Conservation (phyloP, 2,113 vertebrate species). For the Xenopus laevis region DNA sequence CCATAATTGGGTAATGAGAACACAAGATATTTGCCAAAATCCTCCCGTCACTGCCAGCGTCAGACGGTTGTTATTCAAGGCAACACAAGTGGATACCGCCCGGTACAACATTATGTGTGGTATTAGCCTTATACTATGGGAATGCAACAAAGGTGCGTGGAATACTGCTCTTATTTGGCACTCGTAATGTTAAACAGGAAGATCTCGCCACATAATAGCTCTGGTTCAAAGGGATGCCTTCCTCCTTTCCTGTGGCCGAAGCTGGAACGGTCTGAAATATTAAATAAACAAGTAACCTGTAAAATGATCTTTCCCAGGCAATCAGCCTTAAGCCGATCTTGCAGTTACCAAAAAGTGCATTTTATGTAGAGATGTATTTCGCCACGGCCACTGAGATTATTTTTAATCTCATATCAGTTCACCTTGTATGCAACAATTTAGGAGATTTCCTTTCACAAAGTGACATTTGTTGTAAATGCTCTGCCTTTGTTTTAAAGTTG, state of each 20-base stretch:
- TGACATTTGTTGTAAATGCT: conserved; percentile 89
- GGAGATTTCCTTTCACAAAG: conserved; percentile 97
- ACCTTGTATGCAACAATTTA: conserved; percentile 86
- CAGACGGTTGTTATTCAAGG: too few relatives aligned
- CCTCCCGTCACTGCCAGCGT: too few relatives aligned
- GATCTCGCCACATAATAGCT: not conserved
- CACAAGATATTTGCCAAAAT: too few relatives aligned
- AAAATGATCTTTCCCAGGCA: not conserved
- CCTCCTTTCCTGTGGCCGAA: too few relatives aligned
- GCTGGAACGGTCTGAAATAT: too few relatives aligned
- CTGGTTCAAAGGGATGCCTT: not conserved
- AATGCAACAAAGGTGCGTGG: too few relatives aligned
- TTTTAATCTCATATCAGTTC: conserved; percentile 72
- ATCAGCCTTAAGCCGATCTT: not conserved
- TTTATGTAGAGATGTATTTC: not conserved
- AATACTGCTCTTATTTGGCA: not conserved
- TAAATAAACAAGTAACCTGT: too few relatives aligned
- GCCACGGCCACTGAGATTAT: not conserved
- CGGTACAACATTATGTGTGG: too few relatives aligned
- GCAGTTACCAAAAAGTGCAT: not conserved
- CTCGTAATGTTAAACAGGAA: not conserved
- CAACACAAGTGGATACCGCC: too few relatives aligned
- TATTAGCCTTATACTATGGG: too few relatives aligned
- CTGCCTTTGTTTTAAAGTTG: conserved; percentile 90
- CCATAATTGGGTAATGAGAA: too few relatives aligned